Evolutionary conservation across 1,140 invertebrate genomes (phyloP).

Genomic region (Temnothorax curvispinosus): DNA sequence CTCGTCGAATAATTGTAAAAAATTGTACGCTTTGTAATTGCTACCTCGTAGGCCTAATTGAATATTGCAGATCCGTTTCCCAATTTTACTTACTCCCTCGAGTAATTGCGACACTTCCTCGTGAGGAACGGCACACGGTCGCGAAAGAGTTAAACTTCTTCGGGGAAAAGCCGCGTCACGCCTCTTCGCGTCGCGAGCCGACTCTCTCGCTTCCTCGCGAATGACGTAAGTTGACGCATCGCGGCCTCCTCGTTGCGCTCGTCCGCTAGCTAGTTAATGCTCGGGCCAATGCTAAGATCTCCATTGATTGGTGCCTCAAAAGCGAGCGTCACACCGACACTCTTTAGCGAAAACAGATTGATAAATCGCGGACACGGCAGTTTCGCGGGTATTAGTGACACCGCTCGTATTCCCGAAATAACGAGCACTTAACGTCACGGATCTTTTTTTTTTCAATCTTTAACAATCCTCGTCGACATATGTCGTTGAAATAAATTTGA

Average conservation of each 20-base stretch:
- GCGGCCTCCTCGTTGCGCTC: constrained; percentile 58
- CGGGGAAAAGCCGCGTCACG: constrained; percentile 6
- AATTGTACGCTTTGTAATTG: neutral
- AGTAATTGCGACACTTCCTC: neutral
- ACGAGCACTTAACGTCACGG: neutral
- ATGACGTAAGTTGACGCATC: constrained; percentile 66
- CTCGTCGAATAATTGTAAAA: neutral
- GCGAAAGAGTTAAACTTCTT: constrained; percentile 19
- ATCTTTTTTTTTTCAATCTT: neutral
- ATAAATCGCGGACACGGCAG: constrained; percentile 41
- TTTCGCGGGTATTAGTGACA: constrained; percentile 2
- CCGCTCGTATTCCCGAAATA: neutral
- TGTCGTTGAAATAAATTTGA: neutral
- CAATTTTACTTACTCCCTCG: neutral
- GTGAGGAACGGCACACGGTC: neutral
- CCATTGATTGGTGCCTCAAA: constrained; percentile 64
- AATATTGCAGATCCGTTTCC: neutral
- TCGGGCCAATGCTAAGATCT: constrained; percentile 62
- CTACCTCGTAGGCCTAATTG: neutral
- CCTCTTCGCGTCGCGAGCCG: neutral
- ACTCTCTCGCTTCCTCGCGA: constrained; percentile 31
- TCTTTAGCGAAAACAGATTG: constrained; percentile 43
- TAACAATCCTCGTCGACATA: neutral
- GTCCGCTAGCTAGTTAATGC: constrained; percentile 61
- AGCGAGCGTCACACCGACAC: constrained; percentile 45